Conservation (phyloP, 1,140 invertebrate genomes). For the Psilanteris sp. region DNA sequence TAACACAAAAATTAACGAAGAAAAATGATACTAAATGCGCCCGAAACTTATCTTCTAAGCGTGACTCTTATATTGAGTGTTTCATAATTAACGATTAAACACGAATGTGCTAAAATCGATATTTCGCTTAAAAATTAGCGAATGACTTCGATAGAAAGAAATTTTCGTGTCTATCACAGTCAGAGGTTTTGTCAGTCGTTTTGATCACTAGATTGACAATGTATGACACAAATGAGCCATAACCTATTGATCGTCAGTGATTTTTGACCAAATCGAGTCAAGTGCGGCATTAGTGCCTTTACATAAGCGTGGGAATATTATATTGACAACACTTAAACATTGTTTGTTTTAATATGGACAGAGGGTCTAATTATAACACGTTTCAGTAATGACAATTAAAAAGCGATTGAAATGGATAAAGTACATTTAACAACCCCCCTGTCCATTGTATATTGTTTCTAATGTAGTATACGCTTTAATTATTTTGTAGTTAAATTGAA, state of each 20-base stretch:
- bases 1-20: conserved; percentile 16
- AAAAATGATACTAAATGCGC: background rate
- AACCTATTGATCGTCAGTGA: conserved; percentile 76
- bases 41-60: too few relatives aligned
- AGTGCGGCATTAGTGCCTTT: conserved; percentile 80
- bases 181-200: conserved; percentile 47
- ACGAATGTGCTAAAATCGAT: background rate
- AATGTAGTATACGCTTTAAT: conserved; percentile 67
- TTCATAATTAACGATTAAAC: background rate
- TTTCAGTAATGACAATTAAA: too few relatives aligned
- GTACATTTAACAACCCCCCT: conserved; percentile 70
- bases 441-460: conserved; percentile 68
- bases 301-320: conserved; percentile 81
- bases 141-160: background rate
- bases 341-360: conserved; percentile 69
- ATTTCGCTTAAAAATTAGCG: conserved; percentile 1
- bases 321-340: conserved; percentile 80
- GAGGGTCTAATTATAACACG: conserved; percentile 63
- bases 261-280: conserved; percentile 75
- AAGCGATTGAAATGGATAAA: too few relatives aligned
- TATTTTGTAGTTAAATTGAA: conserved; percentile 6
- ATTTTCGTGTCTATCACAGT: conserved; percentile 18
- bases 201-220: conserved; percentile 26
- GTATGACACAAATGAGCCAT: conserved; percentile 59
- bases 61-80: too few relatives aligned